These are phyloP conservation scores for Apantesis nais DNA, from an alignment of 2,888 invertebrate genomes.

Conservation along the genomic window DNA sequence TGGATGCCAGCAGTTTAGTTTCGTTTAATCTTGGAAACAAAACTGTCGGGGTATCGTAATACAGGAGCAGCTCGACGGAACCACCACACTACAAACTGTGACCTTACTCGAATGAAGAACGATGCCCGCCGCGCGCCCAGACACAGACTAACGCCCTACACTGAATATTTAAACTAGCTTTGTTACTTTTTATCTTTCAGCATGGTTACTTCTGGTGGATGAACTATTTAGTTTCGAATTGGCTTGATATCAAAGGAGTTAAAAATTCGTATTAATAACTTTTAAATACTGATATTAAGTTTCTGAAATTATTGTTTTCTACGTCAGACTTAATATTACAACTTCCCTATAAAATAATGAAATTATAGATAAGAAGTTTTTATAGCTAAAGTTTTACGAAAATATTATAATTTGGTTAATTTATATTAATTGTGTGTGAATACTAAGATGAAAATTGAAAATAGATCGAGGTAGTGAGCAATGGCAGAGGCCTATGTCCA, in stretches of 20 bases:
- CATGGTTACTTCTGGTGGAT: conserved; percentile 20
- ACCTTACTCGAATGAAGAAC: conserved; percentile 72
- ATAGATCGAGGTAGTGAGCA: too few relatives aligned
- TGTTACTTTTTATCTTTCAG: conserved; percentile 40
- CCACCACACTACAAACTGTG: conserved; percentile 72
- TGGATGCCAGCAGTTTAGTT: conserved; percentile 74
- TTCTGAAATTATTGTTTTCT: background rate
- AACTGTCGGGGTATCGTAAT: conserved; percentile 74
- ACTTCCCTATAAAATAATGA: background rate
- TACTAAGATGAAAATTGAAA: too few relatives aligned
- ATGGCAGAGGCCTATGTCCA: too few relatives aligned
- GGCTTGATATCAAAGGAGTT: background rate
- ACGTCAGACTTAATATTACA: background rate
- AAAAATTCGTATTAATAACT: background rate
- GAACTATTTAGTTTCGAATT: conserved; percentile 15
- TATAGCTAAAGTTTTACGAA: background rate
- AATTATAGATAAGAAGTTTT: background rate
- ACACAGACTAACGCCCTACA: conserved; percentile 52
- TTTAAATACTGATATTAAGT: background rate
- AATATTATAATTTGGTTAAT: too few relatives aligned
- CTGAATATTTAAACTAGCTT: conserved; percentile 52
- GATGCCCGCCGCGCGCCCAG: conserved; percentile 59
- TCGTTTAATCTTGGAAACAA: conserved; percentile 79
- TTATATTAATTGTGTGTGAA: background rate
- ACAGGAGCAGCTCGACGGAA: conserved; percentile 60